Evolutionary conservation across 2,113 vertebrate species (phyloP).

Genomic region (Apistogramma diplotaenia): DNA sequence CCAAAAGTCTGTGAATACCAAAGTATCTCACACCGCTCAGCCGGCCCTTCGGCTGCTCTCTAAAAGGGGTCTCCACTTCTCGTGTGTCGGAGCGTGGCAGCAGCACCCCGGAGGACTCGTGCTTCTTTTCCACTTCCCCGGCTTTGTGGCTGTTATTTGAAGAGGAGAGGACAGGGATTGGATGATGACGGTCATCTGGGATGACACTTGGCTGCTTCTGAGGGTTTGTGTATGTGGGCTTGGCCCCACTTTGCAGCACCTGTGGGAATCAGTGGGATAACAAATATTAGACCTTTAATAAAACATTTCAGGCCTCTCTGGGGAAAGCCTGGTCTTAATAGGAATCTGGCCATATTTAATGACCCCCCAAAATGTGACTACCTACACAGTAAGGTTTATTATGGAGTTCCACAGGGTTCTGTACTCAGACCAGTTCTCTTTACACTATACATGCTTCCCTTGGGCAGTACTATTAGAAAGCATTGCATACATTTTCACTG

Average conservation of each 20-base stretch:
- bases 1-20: constrained; percentile 56
- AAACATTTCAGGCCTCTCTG: no score
- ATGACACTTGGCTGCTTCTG: constrained; percentile 77
- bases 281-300: no score
- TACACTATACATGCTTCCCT: no score
- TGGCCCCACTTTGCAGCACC: constrained; percentile 73
- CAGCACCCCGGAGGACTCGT: constrained; percentile 52
- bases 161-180: constrained; percentile 77
- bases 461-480: no score
- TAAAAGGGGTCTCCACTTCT: constrained; percentile 69
- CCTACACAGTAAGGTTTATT: no score
- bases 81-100: constrained; percentile 65
- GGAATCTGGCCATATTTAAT: no score
- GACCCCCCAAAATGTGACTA: no score
- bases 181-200: constrained; percentile 75
- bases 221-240: constrained; percentile 71
- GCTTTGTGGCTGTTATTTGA: constrained; percentile 51
- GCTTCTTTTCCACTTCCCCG: constrained; percentile 38
- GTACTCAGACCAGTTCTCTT: no score
- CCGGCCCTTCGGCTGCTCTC: constrained; percentile 52
- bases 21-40: constrained; percentile 62
- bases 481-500: no score
- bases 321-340: no score
- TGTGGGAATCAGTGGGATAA: not conserved
- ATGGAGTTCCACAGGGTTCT: no score